These are phyloP conservation scores for Rapana venosa DNA, from an alignment of 2,888 invertebrate genomes.

Conservation along the genomic window DNA sequence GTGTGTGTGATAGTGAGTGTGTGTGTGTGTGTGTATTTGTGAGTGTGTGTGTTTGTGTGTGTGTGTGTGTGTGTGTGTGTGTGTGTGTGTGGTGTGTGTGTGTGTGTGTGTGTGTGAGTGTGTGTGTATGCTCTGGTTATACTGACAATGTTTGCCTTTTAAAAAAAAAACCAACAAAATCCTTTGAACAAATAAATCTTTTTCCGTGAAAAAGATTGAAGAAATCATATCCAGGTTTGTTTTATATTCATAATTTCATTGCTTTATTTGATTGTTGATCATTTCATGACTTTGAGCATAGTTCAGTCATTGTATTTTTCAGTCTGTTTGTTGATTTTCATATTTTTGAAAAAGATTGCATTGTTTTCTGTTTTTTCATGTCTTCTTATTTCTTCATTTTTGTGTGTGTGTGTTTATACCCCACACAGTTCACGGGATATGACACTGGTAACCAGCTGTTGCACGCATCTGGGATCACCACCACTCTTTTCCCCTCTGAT, in stretches of 20 bases:
- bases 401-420: not conserved
- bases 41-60: not conserved
- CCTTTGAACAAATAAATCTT: no score
- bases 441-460: constrained; percentile 76
- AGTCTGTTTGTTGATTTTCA: not conserved
- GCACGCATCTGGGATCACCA: constrained; percentile 73
- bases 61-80: no score
- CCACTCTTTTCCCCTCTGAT: constrained; percentile 75
- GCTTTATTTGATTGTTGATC: no score
- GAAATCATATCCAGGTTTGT: no score
- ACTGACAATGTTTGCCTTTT: no score
- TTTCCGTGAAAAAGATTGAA: no score
- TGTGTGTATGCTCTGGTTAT: not conserved
- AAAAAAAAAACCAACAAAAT: no score
- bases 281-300: no score
- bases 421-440: constrained; percentile 76
- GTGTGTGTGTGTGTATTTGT: not conserved
- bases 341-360: not conserved
- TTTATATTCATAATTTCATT: no score
- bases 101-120: not conserved
- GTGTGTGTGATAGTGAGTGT: not conserved
- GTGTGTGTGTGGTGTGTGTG: no score
- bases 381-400: no score
- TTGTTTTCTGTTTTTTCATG: not conserved
- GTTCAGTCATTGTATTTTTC: no score